phyloP scores from a whole-genome alignment of 2,113 vertebrate species.

The Phoenicopterus ruber region DNA sequence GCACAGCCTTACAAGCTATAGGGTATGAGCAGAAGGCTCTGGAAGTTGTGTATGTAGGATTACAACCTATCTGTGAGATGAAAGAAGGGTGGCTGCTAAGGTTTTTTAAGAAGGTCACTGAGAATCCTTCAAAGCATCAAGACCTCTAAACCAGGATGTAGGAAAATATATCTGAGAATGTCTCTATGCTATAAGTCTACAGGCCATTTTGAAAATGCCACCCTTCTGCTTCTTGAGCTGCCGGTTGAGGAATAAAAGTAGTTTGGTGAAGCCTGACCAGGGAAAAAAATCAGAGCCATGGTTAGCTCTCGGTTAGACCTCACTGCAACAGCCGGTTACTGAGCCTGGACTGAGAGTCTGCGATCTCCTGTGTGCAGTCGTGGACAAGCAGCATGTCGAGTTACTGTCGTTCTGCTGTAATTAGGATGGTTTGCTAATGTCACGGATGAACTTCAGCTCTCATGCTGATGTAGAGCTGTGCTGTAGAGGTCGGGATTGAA shows the following conservation, averaged over 20 bases:
- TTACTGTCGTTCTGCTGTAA: background rate
- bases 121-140: background rate
- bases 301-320: background rate
- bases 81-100: background rate
- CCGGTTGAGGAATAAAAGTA: background rate
- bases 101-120: background rate
- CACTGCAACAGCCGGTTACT: background rate
- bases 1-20: background rate
- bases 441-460: background rate
- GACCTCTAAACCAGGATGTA: background rate
- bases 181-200: background rate
- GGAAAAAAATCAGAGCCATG: background rate
- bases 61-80: background rate
- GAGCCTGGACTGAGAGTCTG: background rate
- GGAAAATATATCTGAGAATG: background rate
- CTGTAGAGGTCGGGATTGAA: background rate
- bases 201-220: background rate
- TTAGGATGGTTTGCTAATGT: background rate
- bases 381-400: background rate
- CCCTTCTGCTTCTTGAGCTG: background rate
- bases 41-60: background rate
- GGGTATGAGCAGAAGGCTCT: background rate
- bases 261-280: background rate
- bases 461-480: accelerated
- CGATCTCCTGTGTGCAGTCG: background rate